A percentile compares a stretch with the other conserved stretches of the same genome.
These are phyloP conservation scores for Tachycineta bicolor DNA, from an alignment of 2,113 vertebrate genomes.

Conservation along the genomic window DNA sequence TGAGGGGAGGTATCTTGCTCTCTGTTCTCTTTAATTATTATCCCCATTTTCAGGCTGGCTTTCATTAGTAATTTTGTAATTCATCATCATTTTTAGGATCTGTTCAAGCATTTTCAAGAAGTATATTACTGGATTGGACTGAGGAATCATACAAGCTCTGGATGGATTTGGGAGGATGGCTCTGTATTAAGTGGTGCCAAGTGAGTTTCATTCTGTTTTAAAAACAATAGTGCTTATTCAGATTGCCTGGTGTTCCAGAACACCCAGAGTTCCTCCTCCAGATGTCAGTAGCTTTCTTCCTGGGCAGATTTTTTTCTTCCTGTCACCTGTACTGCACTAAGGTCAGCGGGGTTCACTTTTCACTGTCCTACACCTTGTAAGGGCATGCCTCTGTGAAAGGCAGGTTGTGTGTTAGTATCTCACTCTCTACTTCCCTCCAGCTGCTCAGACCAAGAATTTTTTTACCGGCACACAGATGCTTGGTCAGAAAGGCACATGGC, in stretches of 20 bases:
- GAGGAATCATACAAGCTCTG: background rate
- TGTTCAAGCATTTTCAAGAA: background rate
- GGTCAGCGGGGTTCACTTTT: background rate
- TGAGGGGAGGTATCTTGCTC: background rate
- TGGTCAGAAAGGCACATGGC: background rate
- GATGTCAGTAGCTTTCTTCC: background rate
- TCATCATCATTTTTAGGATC: slow-evolving; percentile 11
- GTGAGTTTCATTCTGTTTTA: slow-evolving; percentile 33
- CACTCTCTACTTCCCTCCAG: background rate
- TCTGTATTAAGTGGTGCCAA: background rate
- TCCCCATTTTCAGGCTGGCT: background rate
- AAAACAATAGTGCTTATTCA: background rate
- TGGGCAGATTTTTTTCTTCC: background rate
- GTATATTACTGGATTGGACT: slow-evolving; percentile 29
- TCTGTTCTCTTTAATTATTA: background rate
- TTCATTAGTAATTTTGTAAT: background rate
- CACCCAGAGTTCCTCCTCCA: background rate
- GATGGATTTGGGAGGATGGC: slow-evolving; percentile 48
- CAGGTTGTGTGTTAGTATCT: background rate
- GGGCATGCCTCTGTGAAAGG: background rate
- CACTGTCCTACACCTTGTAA: background rate
- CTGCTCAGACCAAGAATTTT: background rate
- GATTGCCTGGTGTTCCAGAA: background rate
- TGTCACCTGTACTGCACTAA: background rate
- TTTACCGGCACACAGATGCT: background rate